Evolutionary conservation across 2,888 invertebrate genomes (phyloP).

Genomic region (Noctua janthina): DNA sequence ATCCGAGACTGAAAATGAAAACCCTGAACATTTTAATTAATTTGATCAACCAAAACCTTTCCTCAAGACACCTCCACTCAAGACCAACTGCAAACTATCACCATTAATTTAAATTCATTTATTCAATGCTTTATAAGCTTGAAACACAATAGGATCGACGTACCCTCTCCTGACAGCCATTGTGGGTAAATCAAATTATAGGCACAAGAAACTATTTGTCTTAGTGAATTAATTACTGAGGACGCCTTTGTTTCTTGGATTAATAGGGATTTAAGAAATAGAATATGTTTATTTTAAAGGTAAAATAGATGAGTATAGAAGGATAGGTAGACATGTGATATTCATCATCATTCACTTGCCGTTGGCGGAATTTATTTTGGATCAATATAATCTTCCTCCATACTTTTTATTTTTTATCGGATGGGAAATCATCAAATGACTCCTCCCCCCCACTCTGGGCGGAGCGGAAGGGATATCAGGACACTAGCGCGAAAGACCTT

Average conservation of each 20-base stretch:
- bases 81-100: constrained; percentile 28
- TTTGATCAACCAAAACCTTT: not conserved
- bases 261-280: constrained; percentile 3
- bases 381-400: not conserved
- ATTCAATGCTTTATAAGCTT: constrained; percentile 41
- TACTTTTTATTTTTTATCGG: not conserved
- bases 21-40: not conserved
- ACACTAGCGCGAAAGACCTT: too few species aligned
- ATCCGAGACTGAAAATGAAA: not conserved
- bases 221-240: constrained; percentile 45
- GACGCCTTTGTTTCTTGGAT: constrained; percentile 40
- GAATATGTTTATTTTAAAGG: constrained; percentile 25
- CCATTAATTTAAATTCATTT: constrained; percentile 60
- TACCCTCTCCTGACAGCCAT: constrained; percentile 39
- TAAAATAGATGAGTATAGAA: not conserved
- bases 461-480: too few species aligned
- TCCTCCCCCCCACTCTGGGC: too few species aligned
- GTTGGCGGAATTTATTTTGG: not conserved
- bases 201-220: constrained; percentile 59
- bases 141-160: constrained; percentile 40
- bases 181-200: constrained; percentile 48
- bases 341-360: not conserved
- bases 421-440: too few species aligned
- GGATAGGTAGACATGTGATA: not conserved
- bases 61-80: not conserved